These are phyloP conservation scores for Ammodytes dubius DNA, from an alignment of 2,113 vertebrate genomes.

Conservation along the genomic window DNA sequence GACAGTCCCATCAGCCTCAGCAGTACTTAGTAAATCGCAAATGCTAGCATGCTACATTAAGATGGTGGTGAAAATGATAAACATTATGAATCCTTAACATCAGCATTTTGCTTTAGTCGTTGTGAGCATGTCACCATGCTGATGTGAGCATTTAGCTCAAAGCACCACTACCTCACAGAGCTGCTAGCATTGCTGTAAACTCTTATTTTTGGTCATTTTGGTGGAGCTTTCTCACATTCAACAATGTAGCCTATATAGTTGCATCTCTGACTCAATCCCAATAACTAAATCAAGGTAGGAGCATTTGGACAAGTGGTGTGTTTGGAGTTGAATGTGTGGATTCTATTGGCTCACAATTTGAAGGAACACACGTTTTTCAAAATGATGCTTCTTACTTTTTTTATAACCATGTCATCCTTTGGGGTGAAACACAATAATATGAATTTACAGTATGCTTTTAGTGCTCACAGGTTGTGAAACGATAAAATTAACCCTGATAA, in stretches of 20 bases:
- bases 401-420: neutral
- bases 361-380: constrained; percentile 4
- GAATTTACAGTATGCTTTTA: neutral
- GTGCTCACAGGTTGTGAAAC: neutral
- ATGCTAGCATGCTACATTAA: neutral
- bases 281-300: constrained; percentile 13
- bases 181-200: neutral
- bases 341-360: constrained; percentile 19
- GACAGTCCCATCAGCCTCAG: no score
- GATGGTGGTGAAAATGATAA: neutral
- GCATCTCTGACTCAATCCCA: neutral
- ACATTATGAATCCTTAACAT: neutral
- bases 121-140: neutral
- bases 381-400: constrained; percentile 16
- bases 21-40: neutral
- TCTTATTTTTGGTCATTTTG: neutral
- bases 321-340: constrained; percentile 28
- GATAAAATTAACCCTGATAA: neutral
- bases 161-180: neutral
- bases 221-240: constrained; percentile 1
- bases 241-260: neutral
- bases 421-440: constrained; percentile 1
- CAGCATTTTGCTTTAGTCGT: neutral
- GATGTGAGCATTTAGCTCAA: neutral
- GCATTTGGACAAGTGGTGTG: constrained; percentile 33